Conservation (phyloP, 2,888 invertebrate genomes). For the Ecdyonurus torrentis region DNA sequence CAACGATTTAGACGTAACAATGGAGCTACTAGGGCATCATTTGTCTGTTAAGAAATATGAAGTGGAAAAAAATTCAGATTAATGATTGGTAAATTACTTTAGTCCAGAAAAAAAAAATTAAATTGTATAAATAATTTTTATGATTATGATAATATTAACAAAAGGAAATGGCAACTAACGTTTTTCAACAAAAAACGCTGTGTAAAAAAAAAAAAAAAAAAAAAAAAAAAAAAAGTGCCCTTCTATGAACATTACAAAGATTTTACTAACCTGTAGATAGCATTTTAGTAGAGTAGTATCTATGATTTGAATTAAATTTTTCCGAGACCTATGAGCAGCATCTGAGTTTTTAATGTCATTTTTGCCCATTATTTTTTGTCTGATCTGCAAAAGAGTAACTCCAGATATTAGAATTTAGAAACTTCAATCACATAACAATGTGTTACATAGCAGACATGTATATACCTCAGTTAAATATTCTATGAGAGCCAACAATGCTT, state of each 20-base stretch:
- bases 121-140: too few relatives aligned
- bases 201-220: too few relatives aligned
- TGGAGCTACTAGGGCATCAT: conserved; percentile 86
- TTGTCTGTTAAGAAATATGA: conserved; percentile 55
- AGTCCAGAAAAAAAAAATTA: too few relatives aligned
- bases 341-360: conserved; percentile 14
- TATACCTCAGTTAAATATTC: conserved; percentile 66
- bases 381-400: background rate
- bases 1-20: conserved; percentile 77
- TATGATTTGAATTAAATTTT: conserved; percentile 71
- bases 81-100: too few relatives aligned
- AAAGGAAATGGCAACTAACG: too few relatives aligned
- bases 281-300: conserved; percentile 96
- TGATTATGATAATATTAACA: too few relatives aligned
- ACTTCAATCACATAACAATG: too few relatives aligned
- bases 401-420: background rate
- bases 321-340: conserved; percentile 33
- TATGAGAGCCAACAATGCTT: conserved; percentile 72
- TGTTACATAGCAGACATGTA: too few relatives aligned
- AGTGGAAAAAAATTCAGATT: too few relatives aligned
- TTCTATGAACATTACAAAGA: conserved; percentile 5
- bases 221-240: conserved; percentile 4
- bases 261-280: conserved; percentile 60
- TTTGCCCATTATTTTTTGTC: background rate
- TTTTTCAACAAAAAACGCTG: too few relatives aligned